Conservation (phyloP, 2,888 invertebrate genomes). For the Nephrotoma guestfalica region DNA sequence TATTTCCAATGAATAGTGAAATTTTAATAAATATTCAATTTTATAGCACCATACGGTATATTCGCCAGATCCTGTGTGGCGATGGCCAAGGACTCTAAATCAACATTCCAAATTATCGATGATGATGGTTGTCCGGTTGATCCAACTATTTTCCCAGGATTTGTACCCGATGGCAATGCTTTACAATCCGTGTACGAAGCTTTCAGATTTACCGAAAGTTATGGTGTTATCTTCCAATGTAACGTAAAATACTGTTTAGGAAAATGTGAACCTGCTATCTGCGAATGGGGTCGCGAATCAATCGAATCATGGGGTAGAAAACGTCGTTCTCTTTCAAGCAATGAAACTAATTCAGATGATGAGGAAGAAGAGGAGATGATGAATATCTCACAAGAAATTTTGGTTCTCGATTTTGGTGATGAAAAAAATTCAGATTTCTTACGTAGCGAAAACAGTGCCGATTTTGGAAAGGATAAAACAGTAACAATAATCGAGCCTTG, state of each 20-base stretch:
- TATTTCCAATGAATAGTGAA: too few relatives aligned
- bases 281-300: slow-evolving; percentile 82
- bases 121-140: slow-evolving; percentile 92
- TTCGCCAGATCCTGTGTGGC: slow-evolving; percentile 92
- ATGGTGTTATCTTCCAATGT: slow-evolving; percentile 93
- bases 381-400: slow-evolving; percentile 88
- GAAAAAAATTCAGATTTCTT: slow-evolving; percentile 70
- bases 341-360: slow-evolving; percentile 41
- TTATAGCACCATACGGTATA: slow-evolving; percentile 83
- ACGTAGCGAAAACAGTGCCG: slow-evolving; percentile 59
- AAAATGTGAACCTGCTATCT: slow-evolving; percentile 84
- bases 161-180: slow-evolving; percentile 80
- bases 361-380: slow-evolving; percentile 61
- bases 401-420: slow-evolving; percentile 85
- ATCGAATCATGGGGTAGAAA: slow-evolving; percentile 85
- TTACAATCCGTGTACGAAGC: slow-evolving; percentile 86
- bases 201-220: slow-evolving; percentile 90
- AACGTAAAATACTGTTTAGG: slow-evolving; percentile 93
- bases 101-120: slow-evolving; percentile 91
- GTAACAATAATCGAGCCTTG: slow-evolving; percentile 84
- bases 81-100: slow-evolving; percentile 93
- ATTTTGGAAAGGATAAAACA: slow-evolving; percentile 69
- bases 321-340: slow-evolving; percentile 52
- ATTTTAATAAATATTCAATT: slow-evolving; percentile 9
- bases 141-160: slow-evolving; percentile 85